Percentiles rank a stretch among this genome's conserved stretches.
These are phyloP conservation scores for Lophura swinhoii DNA, from an alignment of 2,797 vertebrate genomes.

Conservation along the genomic window DNA sequence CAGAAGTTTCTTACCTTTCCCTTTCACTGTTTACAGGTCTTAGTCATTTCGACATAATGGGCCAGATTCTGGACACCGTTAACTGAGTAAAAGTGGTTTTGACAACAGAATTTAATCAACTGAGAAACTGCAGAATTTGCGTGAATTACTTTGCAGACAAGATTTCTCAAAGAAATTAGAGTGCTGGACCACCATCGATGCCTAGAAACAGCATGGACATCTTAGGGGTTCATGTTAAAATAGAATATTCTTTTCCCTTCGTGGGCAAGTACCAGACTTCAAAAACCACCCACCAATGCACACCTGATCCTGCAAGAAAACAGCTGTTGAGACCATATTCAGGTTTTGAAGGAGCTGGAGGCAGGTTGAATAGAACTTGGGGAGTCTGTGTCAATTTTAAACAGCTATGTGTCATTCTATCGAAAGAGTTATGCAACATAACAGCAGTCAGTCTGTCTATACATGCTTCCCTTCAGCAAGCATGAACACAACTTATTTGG, in stretches of 20 bases:
- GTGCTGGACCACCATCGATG: not conserved
- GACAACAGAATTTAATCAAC: not conserved
- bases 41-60: not conserved
- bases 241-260: not conserved
- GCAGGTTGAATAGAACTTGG: not conserved
- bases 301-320: not conserved
- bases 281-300: not conserved
- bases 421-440: not conserved
- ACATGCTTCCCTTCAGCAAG: not conserved
- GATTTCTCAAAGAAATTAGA: slow-evolving; percentile 5
- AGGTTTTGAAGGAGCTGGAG: not conserved
- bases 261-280: not conserved
- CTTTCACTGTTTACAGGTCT: slow-evolving; percentile 8
- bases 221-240: not conserved
- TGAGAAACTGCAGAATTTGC: not conserved
- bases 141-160: not conserved
- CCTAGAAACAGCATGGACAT: not conserved
- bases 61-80: not conserved
- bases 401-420: not conserved
- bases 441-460: not conserved
- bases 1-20: not conserved
- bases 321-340: not conserved
- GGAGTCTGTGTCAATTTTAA: not conserved
- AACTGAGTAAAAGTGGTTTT: not conserved
- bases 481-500: not conserved